phyloP scores from a whole-genome alignment of 1,140 invertebrate species.

The Zaprionus ornatus region DNA sequence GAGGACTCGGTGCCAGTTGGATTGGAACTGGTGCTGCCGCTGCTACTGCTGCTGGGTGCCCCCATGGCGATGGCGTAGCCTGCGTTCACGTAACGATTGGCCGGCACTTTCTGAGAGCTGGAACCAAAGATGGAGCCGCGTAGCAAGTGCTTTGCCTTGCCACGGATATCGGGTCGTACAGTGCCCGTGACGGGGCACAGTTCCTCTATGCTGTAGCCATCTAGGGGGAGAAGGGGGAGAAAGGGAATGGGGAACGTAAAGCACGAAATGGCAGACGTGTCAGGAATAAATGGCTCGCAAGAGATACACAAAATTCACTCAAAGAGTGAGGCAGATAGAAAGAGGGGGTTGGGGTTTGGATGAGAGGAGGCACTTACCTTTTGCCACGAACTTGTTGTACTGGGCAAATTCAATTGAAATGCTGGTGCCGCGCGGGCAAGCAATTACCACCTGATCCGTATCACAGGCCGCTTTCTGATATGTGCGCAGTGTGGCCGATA shows the following conservation, averaged over 20 bases:
- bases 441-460: slow-evolving; percentile 91
- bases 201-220: slow-evolving; percentile 79
- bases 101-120: slow-evolving; percentile 52
- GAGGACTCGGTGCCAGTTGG: slow-evolving; percentile 25
- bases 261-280: slow-evolving; percentile 46
- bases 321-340: background rate
- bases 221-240: slow-evolving; percentile 36
- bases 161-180: slow-evolving; percentile 49
- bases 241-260: slow-evolving; percentile 5
- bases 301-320: slow-evolving; percentile 5
- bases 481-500: slow-evolving; percentile 93
- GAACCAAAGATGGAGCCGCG: slow-evolving; percentile 76
- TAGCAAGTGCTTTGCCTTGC: slow-evolving; percentile 69
- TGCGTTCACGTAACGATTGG: slow-evolving; percentile 59
- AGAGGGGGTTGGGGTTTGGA: too few species aligned
- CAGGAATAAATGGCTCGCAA: slow-evolving; percentile 35
- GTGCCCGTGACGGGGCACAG: slow-evolving; percentile 62
- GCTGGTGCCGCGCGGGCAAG: slow-evolving; percentile 93
- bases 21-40: slow-evolving; percentile 16
- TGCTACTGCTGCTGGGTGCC: slow-evolving; percentile 20
- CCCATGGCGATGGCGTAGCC: slow-evolving; percentile 42
- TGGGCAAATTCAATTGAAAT: slow-evolving; percentile 92
- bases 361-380: slow-evolving; percentile 61
- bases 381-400: slow-evolving; percentile 83
- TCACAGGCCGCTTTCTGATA: slow-evolving; percentile 95